Conservation (phyloP, 2,113 vertebrate species). For the Channa maculata region DNA sequence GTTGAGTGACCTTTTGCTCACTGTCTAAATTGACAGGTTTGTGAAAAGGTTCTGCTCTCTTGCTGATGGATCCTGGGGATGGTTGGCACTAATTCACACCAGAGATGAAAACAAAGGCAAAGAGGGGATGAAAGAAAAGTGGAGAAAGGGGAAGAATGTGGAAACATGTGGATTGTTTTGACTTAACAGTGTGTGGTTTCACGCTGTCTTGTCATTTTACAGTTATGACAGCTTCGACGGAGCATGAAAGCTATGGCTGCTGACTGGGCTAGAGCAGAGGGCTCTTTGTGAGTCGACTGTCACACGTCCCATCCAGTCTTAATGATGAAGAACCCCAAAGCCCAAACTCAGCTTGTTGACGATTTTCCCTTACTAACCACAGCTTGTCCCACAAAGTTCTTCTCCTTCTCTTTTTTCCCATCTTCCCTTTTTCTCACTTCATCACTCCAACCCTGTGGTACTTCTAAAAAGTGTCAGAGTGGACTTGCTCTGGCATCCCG, state of each 20-base stretch:
- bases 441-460: slow-evolving; percentile 16
- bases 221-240: slow-evolving; percentile 55
- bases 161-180: slow-evolving; percentile 42
- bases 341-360: slow-evolving; percentile 31
- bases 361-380: slow-evolving; percentile 33
- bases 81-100: slow-evolving; percentile 34
- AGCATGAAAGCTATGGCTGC: slow-evolving; percentile 36
- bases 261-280: slow-evolving; percentile 50
- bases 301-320: slow-evolving; percentile 4
- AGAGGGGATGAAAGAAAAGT: not conserved
- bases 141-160: slow-evolving; percentile 1
- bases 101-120: slow-evolving; percentile 28
- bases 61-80: slow-evolving; percentile 22
- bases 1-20: slow-evolving; percentile 61
- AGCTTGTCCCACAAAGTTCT: slow-evolving; percentile 18
- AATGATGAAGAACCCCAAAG: slow-evolving; percentile 23
- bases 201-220: slow-evolving; percentile 32
- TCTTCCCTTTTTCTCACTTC: slow-evolving; percentile 8
- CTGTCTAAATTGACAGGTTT: slow-evolving; percentile 49
- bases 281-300: slow-evolving; percentile 22
- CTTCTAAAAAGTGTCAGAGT: slow-evolving; percentile 35
- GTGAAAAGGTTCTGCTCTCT: slow-evolving; percentile 60
- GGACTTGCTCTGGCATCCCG: slow-evolving; percentile 32
- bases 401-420: not conserved
- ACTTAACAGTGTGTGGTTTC: slow-evolving; percentile 41